phyloP scores from a whole-genome alignment of 2,888 invertebrate genomes.

The Empis stercorea region DNA sequence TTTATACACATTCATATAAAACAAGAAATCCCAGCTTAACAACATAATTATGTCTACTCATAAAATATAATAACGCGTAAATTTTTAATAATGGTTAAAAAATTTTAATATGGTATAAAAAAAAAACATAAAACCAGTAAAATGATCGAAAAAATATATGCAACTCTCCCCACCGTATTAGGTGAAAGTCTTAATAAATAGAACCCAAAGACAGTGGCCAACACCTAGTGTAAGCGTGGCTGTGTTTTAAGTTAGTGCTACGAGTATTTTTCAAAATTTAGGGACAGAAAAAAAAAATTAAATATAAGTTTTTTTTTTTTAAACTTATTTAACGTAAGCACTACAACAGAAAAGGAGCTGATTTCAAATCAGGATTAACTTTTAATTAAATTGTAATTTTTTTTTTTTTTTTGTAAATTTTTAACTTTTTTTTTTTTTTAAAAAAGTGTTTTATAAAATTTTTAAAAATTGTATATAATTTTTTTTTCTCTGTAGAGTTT shows the following conservation, averaged over 20 bases:
- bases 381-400: too few relatives aligned
- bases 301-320: too few relatives aligned
- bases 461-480: neutral
- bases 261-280: conserved; percentile 15
- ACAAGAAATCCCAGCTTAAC: too few relatives aligned
- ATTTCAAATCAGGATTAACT: too few relatives aligned
- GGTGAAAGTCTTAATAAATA: conserved; percentile 37
- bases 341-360: neutral
- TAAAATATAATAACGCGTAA: too few relatives aligned
- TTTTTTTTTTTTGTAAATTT: too few relatives aligned
- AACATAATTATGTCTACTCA: too few relatives aligned
- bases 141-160: conserved; percentile 8
- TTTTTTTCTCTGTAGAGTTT: conserved; percentile 2
- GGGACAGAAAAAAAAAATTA: too few relatives aligned
- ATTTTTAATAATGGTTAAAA: too few relatives aligned
- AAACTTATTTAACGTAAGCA: too few relatives aligned
- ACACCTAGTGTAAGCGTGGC: conserved; percentile 39
- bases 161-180: conserved; percentile 26
- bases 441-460: neutral
- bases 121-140: neutral
- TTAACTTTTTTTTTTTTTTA: too few relatives aligned
- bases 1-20: too few relatives aligned
- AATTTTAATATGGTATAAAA: neutral
- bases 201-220: conserved; percentile 34
- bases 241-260: conserved; percentile 35